Evolutionary conservation across 2,797 vertebrate genomes (phyloP), one percentile per base, ranked within the genome.

Genomic region (Denticeps clupeoides): DNA sequence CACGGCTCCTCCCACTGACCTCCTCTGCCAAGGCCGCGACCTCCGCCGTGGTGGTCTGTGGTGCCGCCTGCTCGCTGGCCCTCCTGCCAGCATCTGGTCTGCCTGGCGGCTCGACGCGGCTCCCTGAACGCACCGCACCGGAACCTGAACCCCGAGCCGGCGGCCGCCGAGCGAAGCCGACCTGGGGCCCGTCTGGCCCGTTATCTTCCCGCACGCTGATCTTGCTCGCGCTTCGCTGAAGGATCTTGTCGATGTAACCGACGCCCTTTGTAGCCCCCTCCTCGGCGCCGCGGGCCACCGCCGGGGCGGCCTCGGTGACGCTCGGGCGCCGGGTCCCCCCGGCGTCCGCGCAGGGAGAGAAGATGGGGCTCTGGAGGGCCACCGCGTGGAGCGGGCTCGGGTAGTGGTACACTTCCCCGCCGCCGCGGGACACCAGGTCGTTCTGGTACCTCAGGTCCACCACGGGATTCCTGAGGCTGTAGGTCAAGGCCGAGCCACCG

Each of bases 351-450:
- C 73, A 67, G 12, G 74, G 60, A 22, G 75, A 80, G 40, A 94
- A 97, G 29, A 97, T 84, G 1, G 93, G 92, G 62, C 90, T 97
- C 65, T 97, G 93, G 22, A 97, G 76, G 61, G 92, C 93, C 47
- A 97, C 91, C 0, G 92, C 93, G 1, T 97, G 94, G 53, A 97
- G 78, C 0, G 94, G 93, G 53, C 93, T 98, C 16, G 93, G 93
- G 70, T 94, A 96, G 1, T 73, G 80, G 61, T 97, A 96, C 32
- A 93, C 72, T 55, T 97, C 94, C 2, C 70, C 64, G 38, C 91
- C 89, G 0, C 68, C 84, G 59, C 70, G 82, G 21, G 85, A 90
- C 51, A 94, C 71, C 50, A 97, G 74, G 63, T 91, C 87, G 1
- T 73, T 84, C 51, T 84, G 89, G 70, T 85, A 97, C 68, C 85